Percentiles rank a stretch among this genome's conserved stretches.
These are phyloP conservation scores for Chaetogeoica ovagalla DNA, from an alignment of 2,888 invertebrate genomes.

Conservation along the genomic window DNA sequence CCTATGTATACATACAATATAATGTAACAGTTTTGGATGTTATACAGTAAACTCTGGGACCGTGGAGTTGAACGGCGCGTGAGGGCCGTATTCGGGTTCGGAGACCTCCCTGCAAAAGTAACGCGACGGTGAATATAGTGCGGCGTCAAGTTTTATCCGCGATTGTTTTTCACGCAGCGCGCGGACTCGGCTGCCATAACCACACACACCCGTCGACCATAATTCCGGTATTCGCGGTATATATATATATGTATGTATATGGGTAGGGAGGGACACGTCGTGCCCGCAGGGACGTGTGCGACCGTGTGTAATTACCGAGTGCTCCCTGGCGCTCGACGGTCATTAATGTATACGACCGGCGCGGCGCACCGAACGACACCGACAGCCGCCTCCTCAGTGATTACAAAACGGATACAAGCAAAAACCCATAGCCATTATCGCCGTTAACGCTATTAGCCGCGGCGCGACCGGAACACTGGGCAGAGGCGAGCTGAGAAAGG, in stretches of 20 bases:
- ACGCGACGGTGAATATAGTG: neutral
- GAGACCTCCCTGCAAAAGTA: constrained; percentile 2
- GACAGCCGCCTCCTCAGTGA: constrained; percentile 45
- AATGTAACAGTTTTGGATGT: constrained; percentile 19
- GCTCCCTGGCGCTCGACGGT: neutral
- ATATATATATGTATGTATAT: no score
- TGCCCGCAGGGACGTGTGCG: constrained; percentile 5
- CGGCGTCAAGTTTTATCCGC: constrained; percentile 41
- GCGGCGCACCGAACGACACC: constrained; percentile 46
- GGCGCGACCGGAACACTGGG: constrained; percentile 15
- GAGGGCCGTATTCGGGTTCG: no score
- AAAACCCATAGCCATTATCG: constrained; percentile 49
- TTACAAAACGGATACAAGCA: constrained; percentile 51
- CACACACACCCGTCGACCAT: neutral
- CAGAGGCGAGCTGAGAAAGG: neutral
- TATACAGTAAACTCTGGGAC: neutral
- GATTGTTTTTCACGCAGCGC: constrained; percentile 45
- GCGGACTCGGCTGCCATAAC: constrained; percentile 13
- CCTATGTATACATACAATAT: neutral
- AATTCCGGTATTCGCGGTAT: neutral
- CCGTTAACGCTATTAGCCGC: constrained; percentile 45
- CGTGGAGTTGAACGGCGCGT: neutral
- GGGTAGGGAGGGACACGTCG: no score
- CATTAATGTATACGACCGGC: constrained; percentile 41
- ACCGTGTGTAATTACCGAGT: constrained; percentile 49